Evolutionary conservation across 2,888 invertebrate species (phyloP), one percentile per base, ranked within the genome.

Genomic region (Cinara cedri): DNA sequence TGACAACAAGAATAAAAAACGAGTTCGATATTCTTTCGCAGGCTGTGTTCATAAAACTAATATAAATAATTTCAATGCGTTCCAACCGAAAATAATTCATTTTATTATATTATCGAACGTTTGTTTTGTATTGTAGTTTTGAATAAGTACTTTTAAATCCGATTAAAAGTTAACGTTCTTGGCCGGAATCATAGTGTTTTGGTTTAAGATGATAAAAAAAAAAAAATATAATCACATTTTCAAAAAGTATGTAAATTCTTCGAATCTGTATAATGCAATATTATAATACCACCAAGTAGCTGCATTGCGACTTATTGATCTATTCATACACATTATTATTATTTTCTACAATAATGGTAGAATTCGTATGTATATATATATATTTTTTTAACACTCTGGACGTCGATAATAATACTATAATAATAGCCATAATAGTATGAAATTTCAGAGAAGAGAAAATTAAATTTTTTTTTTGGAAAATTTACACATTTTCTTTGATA

Each of bases 101-200:
- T 34, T 34, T 51, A 51, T 54, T 51, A 34, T 13, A 54, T 34
- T 68, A 51, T 51, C 26, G 46, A 66, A 24, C 21, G 66, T n/a
- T 66, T 13, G 51, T 68, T 34, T 68, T 19, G 68, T 51, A 42
- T 14, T 54, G 19, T 19, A 42, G 51, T 42, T 16, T 24, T 34
- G 34, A 34, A 34, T 6, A 34, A 24, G 21, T 16, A 42, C 42
- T 55, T 21, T 71, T 44, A 51, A 55, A 57, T 57, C 68, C 51
- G 26, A 68, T 68, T 42, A n/a, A 42, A 13, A 68, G 26, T 54
- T 68, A 68, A 68, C 19, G 8, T 51, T 46, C n/a, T 34, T 26
- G 26, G 19, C 51, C 34, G 19, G 51, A 51, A 34, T 68, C 34
- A 16, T 14, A 1, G 8, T n/a, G 26, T n/a, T 51, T 10, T 8